phyloP scores from a whole-genome alignment of 1,140 invertebrate genomes.

The Euura lappo region DNA sequence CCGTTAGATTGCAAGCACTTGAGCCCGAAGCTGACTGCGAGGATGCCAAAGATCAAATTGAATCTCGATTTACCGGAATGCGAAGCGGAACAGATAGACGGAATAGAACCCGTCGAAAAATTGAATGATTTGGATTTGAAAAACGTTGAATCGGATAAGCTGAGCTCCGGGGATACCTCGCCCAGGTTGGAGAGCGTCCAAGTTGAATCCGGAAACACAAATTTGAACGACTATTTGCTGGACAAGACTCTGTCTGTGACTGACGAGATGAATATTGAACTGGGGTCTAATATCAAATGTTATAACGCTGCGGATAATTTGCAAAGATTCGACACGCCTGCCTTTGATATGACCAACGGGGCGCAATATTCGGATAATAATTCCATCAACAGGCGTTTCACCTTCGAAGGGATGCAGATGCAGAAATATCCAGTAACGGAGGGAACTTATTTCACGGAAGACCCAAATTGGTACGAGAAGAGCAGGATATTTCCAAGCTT shows the following conservation, averaged over 20 bases:
- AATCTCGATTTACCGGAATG: slow-evolving; percentile 31
- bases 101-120: background rate
- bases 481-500: background rate
- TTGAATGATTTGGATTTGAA: background rate
- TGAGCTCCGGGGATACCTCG: background rate
- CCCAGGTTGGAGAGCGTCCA: background rate
- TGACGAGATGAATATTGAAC: background rate
- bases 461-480: background rate
- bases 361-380: background rate
- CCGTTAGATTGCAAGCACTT: slow-evolving; percentile 25
- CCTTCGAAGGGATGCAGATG: background rate
- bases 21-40: slow-evolving; percentile 32
- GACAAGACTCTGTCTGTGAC: slow-evolving; percentile 35
- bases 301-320: background rate
- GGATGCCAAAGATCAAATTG: slow-evolving; percentile 18
- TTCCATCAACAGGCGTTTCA: background rate
- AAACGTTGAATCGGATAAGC: background rate
- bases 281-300: background rate
- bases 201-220: background rate
- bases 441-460: background rate
- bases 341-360: too few species aligned
- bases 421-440: background rate
- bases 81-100: background rate
- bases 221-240: slow-evolving; percentile 13
- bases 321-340: background rate